These are phyloP conservation scores for Drosophila takahashii DNA, from an alignment of 1,140 invertebrate species.

Conservation along the genomic window DNA sequence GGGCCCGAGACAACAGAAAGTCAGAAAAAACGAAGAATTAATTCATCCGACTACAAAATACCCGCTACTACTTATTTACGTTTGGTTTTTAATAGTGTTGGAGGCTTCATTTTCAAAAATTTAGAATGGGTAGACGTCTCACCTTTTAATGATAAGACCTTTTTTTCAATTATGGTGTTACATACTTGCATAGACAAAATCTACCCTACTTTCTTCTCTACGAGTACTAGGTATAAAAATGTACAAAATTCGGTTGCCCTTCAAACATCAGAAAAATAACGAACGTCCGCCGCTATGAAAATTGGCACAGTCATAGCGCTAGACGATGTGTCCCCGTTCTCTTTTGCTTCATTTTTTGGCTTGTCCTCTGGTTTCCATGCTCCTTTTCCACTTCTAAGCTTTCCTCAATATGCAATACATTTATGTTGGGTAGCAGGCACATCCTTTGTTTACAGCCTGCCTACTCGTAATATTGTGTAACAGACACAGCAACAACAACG, in stretches of 20 bases:
- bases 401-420: slow-evolving; percentile 54
- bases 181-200: too few relatives aligned
- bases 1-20: slow-evolving; percentile 11
- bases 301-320: slow-evolving; percentile 64
- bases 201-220: background rate
- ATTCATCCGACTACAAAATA: background rate
- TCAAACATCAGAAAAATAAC: slow-evolving; percentile 47
- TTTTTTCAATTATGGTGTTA: too few relatives aligned
- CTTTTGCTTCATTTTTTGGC: background rate
- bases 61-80: background rate
- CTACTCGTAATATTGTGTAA: slow-evolving; percentile 67
- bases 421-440: slow-evolving; percentile 40
- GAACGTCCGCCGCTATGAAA: slow-evolving; percentile 42
- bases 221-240: slow-evolving; percentile 5
- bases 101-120: too few relatives aligned
- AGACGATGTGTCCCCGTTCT: slow-evolving; percentile 38
- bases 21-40: background rate
- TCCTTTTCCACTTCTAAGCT: slow-evolving; percentile 11
- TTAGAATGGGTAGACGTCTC: too few relatives aligned
- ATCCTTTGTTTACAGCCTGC: slow-evolving; percentile 63
- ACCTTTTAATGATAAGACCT: too few relatives aligned
- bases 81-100: too few relatives aligned
- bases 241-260: slow-evolving; percentile 41
- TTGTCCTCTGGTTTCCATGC: slow-evolving; percentile 2
- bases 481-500: too few relatives aligned